A percentile compares a stretch with the other conserved stretches of the same genome.
phyloP scores from a whole-genome alignment of 2,888 invertebrate species.

The Tanypteryx hageni region DNA sequence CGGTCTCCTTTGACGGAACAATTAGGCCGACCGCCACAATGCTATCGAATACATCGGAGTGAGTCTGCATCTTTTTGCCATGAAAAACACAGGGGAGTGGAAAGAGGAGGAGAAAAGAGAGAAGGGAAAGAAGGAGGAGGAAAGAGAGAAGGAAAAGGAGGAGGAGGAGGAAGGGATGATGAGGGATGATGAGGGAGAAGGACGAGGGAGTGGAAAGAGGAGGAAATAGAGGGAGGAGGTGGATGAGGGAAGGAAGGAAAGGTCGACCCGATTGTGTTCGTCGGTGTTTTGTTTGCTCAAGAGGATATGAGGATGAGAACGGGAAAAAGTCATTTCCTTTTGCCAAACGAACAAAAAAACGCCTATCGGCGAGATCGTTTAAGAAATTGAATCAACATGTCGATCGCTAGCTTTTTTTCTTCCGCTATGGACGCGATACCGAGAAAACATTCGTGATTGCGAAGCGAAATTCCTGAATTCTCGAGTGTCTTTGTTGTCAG shows the following conservation, averaged over 20 bases:
- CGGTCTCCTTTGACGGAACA: constrained; percentile 41
- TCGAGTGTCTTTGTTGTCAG: no score
- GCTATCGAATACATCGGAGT: constrained; percentile 16
- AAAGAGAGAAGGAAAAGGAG: background rate
- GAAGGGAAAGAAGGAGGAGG: no score
- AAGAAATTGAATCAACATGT: background rate
- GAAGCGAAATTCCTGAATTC: no score
- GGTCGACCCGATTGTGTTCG: background rate
- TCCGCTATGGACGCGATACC: no score
- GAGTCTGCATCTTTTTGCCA: constrained; percentile 28
- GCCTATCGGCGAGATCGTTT: background rate
- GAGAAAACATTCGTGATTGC: no score
- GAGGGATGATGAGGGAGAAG: background rate
- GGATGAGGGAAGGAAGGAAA: background rate
- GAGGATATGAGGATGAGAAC: background rate
- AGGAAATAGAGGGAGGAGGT: background rate
- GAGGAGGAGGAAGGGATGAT: background rate
- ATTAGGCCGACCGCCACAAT: constrained; percentile 38
- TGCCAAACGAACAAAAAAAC: background rate
- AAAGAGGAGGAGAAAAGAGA: background rate
- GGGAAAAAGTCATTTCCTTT: background rate
- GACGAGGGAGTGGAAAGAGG: background rate
- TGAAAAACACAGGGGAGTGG: background rate
- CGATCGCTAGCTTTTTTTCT: no score
- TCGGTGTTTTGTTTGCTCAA: background rate